Base-by-base conservation (phyloP, 2,113 vertebrate species). In the Connochaetes taurinus region DNA sequence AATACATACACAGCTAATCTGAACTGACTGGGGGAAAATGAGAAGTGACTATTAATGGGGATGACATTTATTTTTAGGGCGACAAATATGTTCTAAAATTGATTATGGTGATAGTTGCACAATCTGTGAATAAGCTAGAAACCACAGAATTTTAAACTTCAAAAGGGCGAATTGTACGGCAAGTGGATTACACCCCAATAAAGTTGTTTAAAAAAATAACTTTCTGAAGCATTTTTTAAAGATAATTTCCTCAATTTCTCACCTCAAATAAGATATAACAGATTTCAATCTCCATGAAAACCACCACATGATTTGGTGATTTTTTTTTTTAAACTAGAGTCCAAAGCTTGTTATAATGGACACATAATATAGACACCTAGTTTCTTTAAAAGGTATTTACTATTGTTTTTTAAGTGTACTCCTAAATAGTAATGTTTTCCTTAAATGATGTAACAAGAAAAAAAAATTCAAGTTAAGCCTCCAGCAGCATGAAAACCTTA, bases 241-340 rank as follows among this genome's bases (percentile, higher is more conserved):
- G 13, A 16, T 52, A 89, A 85, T 57, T 82, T 89, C 91, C 86
- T 92, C 25, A 74, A 81, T 91, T 96, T 76, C 71, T 84, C 50
- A 96, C 16, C 57, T 92, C 40, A 95, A 58, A 89, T 76, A 85
- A 95, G 33, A 87, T 95, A 67, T 76, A 91, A 81, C 4, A 50
- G 3, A 94, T 78, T 50, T 78, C 27, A 92, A 89, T 53, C 23
- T 90, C 33, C 67, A 94, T n/a, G 50, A 91, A 89, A 94, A 92
- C 5, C 52, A 93, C 14, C 29, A 74, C 1, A 31, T 53, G 43
- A 76, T 92, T 40, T 50, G 7, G 10, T 13, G 43, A 31, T 17
- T 71, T 45, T 81, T 16, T 16, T 27, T 91, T 4, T 27, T 10
- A 31, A 97, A 89, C 29, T 67, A 58, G 5, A 19, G 25, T 88